A percentile compares a stretch with the other conserved stretches of the same genome.
Evolutionary conservation across 2,888 invertebrate genomes (phyloP).

Genomic region (Gasteruption jaculator): DNA sequence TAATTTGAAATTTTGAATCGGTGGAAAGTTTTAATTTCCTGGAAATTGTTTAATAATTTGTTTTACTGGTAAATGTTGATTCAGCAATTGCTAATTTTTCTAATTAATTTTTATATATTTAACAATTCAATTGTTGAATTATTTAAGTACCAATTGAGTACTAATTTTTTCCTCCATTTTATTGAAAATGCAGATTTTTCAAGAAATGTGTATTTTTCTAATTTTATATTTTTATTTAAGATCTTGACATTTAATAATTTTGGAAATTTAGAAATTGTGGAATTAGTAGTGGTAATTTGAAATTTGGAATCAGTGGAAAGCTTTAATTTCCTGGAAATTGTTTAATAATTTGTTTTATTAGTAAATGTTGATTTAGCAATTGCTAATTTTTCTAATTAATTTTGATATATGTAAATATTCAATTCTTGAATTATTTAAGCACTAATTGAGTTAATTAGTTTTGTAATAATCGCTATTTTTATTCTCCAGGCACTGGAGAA

Average conservation of each 20-base stretch:
- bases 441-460: too few relatives aligned
- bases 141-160: too few relatives aligned
- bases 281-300: too few relatives aligned
- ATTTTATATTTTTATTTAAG: neutral
- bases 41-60: too few relatives aligned
- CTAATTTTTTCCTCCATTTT: constrained; percentile 3
- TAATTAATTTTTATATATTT: neutral
- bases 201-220: neutral
- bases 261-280: constrained; percentile 5
- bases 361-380: neutral
- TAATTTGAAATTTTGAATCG: too few relatives aligned
- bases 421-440: neutral
- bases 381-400: constrained; percentile 1
- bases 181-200: neutral
- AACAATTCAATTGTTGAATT: constrained; percentile 6
- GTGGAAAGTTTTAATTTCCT: too few relatives aligned
- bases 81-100: neutral
- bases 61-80: too few relatives aligned
- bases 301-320: too few relatives aligned
- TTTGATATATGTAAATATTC: neutral
- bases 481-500: constrained; percentile 74
- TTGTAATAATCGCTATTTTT: constrained; percentile 17
- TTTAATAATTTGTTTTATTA: too few relatives aligned
- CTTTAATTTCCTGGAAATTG: too few relatives aligned
- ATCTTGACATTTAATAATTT: neutral